These are phyloP conservation scores for Falco concolor DNA, from an alignment of 2,797 vertebrate species.

Conservation along the genomic window DNA sequence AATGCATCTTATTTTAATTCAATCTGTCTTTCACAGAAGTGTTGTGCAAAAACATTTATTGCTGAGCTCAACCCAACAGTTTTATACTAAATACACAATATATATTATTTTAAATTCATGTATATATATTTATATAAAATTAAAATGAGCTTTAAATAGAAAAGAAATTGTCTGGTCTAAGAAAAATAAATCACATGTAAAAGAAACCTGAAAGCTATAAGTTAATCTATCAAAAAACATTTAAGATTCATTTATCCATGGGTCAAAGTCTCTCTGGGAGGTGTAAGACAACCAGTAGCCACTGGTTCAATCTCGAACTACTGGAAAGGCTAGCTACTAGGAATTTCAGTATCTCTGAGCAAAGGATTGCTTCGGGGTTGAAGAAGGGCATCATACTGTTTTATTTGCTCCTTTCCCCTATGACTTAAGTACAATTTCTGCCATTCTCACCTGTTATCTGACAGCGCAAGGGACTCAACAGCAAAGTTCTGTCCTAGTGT, in stretches of 20 bases:
- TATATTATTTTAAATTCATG: conserved; percentile 69
- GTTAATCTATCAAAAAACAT: conserved; percentile 27
- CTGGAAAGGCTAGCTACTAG: background rate
- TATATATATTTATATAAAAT: conserved; percentile 71
- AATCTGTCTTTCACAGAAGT: conserved; percentile 55
- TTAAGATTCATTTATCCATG: background rate
- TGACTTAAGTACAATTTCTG: background rate
- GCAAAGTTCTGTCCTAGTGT: conserved; percentile 14
- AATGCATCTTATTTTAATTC: conserved; percentile 54
- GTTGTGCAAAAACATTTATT: conserved; percentile 72
- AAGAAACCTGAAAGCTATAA: conserved; percentile 51
- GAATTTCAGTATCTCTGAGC: conserved; percentile 34
- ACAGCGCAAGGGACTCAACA: background rate
- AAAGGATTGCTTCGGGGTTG: conserved; percentile 28
- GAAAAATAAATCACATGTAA: conserved; percentile 61
- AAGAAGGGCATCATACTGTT: background rate
- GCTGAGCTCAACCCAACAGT: conserved; percentile 72
- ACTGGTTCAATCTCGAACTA: conserved; percentile 6
- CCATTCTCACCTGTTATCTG: conserved; percentile 5
- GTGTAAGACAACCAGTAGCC: background rate
- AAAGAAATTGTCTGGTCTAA: conserved; percentile 63
- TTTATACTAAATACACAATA: conserved; percentile 70
- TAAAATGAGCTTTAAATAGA: conserved; percentile 67
- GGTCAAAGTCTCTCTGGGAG: background rate
- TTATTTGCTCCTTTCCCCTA: conserved; percentile 9